Conservation (phyloP, 1,140 invertebrate genomes). For the Tetranychus cinnabarinus region DNA sequence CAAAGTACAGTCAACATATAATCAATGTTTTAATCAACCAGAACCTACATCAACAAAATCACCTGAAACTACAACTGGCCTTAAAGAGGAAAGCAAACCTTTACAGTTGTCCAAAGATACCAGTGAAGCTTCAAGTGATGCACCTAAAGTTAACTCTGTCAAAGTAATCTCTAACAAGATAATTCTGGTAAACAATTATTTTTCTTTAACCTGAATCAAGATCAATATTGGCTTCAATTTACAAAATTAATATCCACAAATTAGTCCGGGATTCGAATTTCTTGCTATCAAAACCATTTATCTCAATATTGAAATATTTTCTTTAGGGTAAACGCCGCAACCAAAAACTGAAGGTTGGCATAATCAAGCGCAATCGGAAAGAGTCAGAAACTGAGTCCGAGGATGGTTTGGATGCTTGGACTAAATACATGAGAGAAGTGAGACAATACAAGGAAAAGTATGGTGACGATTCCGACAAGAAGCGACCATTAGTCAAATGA, state of each 20-base stretch:
- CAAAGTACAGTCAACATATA: background rate
- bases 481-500: constrained; percentile 64
- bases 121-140: too few species aligned
- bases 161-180: too few species aligned
- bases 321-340: constrained; percentile 3
- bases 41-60: background rate
- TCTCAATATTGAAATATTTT: background rate
- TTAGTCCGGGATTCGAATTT: background rate
- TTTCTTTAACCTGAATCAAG: too few species aligned
- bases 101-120: too few species aligned
- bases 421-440: constrained; percentile 71
- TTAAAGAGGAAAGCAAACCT: too few species aligned
- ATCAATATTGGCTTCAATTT: too few species aligned
- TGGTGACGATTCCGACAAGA: constrained; percentile 67
- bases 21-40: background rate
- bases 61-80: background rate
- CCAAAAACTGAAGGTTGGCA: constrained; percentile 4
- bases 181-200: too few species aligned
- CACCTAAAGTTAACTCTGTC: too few species aligned
- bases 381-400: constrained; percentile 19
- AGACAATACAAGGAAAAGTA: constrained; percentile 70
- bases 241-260: background rate
- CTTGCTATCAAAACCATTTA: background rate
- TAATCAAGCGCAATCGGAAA: constrained; percentile 2
- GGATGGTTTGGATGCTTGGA: constrained; percentile 52